Conservation (phyloP, 2,113 vertebrate species). For the Nanorana parkeri region DNA sequence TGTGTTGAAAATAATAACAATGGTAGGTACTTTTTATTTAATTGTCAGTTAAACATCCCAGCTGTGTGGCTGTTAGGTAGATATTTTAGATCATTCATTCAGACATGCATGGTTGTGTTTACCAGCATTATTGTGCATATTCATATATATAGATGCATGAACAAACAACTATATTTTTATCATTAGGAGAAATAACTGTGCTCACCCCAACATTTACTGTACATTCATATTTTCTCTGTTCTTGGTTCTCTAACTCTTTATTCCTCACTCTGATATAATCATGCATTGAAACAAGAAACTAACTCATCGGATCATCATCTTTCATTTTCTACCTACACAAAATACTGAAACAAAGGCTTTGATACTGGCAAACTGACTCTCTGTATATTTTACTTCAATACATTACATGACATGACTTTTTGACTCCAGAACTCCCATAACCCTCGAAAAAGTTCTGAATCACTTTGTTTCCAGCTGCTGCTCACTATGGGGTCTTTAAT, state of each 20-base stretch:
- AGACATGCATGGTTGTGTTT: no score
- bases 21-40: no score
- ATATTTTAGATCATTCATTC: no score
- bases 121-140: no score
- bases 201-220: no score
- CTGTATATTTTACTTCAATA: conserved; percentile 42
- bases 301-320: conserved; percentile 21
- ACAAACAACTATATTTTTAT: no score
- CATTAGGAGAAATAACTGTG: no score
- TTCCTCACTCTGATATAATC: background rate
- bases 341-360: conserved; percentile 22
- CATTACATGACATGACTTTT: conserved; percentile 40
- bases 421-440: conserved; percentile 34
- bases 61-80: no score
- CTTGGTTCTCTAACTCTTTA: background rate
- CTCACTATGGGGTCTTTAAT: conserved; percentile 41
- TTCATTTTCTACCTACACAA: conserved; percentile 31
- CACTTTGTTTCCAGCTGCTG: conserved; percentile 42
- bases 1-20: no score
- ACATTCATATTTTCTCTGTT: background rate
- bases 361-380: conserved; percentile 25
- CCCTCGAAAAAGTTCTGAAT: conserved; percentile 24
- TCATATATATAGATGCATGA: no score
- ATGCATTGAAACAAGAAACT: conserved; percentile 31
- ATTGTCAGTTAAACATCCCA: no score